Evolutionary conservation across 2,888 invertebrate species (phyloP), one percentile per base, ranked within the genome.

Genomic region (Hirtodrosophila trivittata): DNA sequence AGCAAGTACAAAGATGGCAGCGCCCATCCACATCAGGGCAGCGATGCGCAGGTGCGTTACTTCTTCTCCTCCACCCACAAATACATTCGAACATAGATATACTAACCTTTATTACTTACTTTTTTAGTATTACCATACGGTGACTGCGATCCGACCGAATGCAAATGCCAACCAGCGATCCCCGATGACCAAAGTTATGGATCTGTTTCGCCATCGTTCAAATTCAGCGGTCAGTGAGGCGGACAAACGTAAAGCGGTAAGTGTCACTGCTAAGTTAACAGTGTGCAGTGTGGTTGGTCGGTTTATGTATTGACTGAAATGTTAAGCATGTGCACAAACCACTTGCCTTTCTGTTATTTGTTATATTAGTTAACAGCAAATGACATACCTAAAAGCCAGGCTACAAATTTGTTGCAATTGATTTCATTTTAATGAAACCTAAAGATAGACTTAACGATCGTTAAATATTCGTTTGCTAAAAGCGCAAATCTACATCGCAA

Each of bases 131-230:
- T 95, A 94, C 88, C 95, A 95, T 88, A 95, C 95, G 28, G 93
- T 95, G 64, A 94, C 94, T 3, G 94, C 89, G 66, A 91, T 92
- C 12, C 91, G 93, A 9, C 92, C 94, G 0, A 93, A 94, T 75
- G 92, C 92, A 16, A 50, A 14, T 35, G 62, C 72, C 46, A 74
- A 69, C 51, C 84, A 84, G 42, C 91, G 93, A 72, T 95, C 95
- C 81, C 96, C 97, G 1, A 96, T 97, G 92, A 95, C 96, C 69
- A 97, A 97, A 92, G 96, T 97, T 45, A 97, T 97, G 94, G 97
- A 97, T 90, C 95, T 97, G 88, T 97, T 97, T 91, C 93, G 97
- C 59, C 90, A 94, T 90, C 92, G 95, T 75, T 94, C 95, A 60
- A 94, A 95, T 89, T 94, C 93, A 78, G 93, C 94, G 51, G 93